phyloP scores from a whole-genome alignment of 2,888 invertebrate species.

The Aproaerema taeniolella region DNA sequence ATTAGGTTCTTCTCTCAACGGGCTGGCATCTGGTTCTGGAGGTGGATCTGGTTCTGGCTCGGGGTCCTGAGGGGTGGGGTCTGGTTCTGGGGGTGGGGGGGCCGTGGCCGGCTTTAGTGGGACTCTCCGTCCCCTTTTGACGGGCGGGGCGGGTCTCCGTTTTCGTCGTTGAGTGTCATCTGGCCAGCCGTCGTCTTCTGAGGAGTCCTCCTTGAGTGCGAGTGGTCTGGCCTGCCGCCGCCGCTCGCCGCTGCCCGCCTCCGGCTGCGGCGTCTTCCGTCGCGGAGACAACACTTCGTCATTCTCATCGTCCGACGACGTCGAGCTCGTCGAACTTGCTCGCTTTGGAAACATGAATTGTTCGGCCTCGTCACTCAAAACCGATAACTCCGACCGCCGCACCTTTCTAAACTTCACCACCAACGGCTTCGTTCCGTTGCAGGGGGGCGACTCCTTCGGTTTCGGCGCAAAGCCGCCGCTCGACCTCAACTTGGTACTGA shows the following conservation, averaged over 20 bases:
- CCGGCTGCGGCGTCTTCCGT: slow-evolving; percentile 50
- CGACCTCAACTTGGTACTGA: slow-evolving; percentile 82
- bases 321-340: slow-evolving; percentile 75
- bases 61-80: slow-evolving; percentile 6
- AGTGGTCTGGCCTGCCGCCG: slow-evolving; percentile 55
- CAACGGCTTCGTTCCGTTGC: slow-evolving; percentile 74
- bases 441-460: slow-evolving; percentile 57
- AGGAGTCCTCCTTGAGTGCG: slow-evolving; percentile 62
- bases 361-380: slow-evolving; percentile 90
- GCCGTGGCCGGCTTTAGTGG: slow-evolving; percentile 25
- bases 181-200: slow-evolving; percentile 65
- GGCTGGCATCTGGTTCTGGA: slow-evolving; percentile 29
- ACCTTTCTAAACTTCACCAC: slow-evolving; percentile 87
- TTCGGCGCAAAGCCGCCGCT: slow-evolving; percentile 64
- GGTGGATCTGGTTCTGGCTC: slow-evolving; percentile 19
- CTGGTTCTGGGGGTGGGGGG: slow-evolving; percentile 13
- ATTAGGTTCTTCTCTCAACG: slow-evolving; percentile 45
- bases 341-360: slow-evolving; percentile 90
- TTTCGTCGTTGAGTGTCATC: slow-evolving; percentile 50
- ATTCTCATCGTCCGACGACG: slow-evolving; percentile 79
- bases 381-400: slow-evolving; percentile 83
- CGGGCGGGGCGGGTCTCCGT: slow-evolving; percentile 35
- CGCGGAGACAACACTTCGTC: too few relatives aligned
- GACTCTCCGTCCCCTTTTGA: slow-evolving; percentile 33
- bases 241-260: slow-evolving; percentile 47